These are phyloP conservation scores for Oryctes rhinoceros DNA, from an alignment of 1,140 invertebrate species.

Conservation along the genomic window DNA sequence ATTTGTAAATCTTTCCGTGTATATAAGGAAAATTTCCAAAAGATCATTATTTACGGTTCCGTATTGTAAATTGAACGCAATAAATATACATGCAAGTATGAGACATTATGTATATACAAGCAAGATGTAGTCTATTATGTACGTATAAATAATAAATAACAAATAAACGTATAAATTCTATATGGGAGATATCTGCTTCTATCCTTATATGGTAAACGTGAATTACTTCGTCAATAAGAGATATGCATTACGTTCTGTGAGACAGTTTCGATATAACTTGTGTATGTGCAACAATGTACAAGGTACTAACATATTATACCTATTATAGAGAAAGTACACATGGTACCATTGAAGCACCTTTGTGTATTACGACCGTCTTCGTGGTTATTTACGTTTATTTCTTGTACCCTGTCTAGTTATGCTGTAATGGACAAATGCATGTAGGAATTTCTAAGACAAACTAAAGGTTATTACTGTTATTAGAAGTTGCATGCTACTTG, in stretches of 20 bases:
- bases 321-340: conserved; percentile 7
- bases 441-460: background rate
- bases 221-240: conserved; percentile 4
- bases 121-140: background rate
- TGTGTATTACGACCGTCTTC: background rate
- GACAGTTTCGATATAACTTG: background rate
- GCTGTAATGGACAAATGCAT: background rate
- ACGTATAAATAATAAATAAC: background rate
- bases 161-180: background rate
- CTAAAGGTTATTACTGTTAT: background rate
- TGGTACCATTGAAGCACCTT: background rate
- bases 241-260: background rate
- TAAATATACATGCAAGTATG: background rate
- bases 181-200: background rate
- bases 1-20: no score
- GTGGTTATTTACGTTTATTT: background rate
- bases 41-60: no score
- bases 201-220: background rate
- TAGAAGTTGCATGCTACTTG: background rate
- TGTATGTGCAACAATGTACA: background rate
- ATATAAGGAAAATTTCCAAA: no score
- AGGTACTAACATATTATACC: background rate
- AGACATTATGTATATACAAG: background rate
- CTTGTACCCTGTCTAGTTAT: background rate
- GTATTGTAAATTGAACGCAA: background rate